Evolutionary conservation across 2,113 vertebrate species (phyloP).

Genomic region (Euleptes europaea): DNA sequence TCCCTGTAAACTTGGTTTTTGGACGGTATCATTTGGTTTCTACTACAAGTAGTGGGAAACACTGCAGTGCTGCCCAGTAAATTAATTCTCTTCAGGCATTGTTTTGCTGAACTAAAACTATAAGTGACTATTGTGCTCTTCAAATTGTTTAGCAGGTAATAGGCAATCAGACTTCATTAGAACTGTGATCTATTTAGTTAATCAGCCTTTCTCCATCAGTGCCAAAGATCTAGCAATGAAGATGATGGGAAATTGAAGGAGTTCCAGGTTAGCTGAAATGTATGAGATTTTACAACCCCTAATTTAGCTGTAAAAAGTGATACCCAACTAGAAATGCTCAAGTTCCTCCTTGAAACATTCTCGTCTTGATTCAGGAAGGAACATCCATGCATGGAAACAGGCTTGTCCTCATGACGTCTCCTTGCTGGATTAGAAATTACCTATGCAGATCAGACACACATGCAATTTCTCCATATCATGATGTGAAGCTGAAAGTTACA

Average conservation of each 20-base stretch:
- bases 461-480: background rate
- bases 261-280: background rate
- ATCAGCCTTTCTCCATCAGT: background rate
- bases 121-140: background rate
- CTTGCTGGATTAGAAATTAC: background rate
- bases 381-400: background rate
- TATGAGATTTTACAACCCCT: background rate
- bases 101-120: background rate
- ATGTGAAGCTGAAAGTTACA: background rate
- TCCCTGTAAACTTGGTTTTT: no score
- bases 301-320: background rate
- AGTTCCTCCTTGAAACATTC: background rate
- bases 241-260: background rate
- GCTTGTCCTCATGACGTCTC: background rate
- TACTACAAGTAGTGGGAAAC: background rate
- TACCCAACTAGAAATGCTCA: background rate
- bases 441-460: background rate
- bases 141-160: background rate
- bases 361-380: background rate
- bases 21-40: no score
- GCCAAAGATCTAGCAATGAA: background rate
- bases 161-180: background rate
- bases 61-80: background rate
- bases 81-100: rapidly evolving
- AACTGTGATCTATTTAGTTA: background rate